Evolutionary conservation across 1,140 invertebrate genomes (phyloP).

Genomic region (Homalodisca vitripennis): DNA sequence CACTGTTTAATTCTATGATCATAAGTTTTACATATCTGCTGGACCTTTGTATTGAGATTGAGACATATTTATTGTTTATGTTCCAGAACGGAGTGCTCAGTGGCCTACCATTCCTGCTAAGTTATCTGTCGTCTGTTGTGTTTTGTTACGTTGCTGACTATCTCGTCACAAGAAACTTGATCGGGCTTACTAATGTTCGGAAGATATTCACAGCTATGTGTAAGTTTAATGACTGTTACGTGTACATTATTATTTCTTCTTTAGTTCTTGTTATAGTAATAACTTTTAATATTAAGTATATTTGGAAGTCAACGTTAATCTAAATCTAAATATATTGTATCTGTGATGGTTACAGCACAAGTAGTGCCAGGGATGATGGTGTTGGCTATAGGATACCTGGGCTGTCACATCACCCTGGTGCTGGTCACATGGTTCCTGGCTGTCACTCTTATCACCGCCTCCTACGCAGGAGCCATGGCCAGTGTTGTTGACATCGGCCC

Average conservation of each 20-base stretch:
- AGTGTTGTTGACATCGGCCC: conserved; percentile 72
- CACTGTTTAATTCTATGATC: too few relatives aligned
- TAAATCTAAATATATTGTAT: too few relatives aligned
- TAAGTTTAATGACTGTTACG: conserved; percentile 46
- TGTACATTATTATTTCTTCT: background rate
- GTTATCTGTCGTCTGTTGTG: conserved; percentile 66
- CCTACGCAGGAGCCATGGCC: conserved; percentile 74
- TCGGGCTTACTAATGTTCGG: conserved; percentile 62
- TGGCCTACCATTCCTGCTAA: conserved; percentile 66
- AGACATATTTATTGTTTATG: too few relatives aligned
- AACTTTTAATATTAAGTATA: too few relatives aligned
- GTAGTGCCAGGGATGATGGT: conserved; percentile 66
- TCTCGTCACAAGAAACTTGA: conserved; percentile 56
- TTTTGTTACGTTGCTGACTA: conserved; percentile 71
- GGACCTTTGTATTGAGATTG: too few relatives aligned
- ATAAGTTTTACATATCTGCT: too few relatives aligned
- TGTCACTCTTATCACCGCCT: conserved; percentile 68
- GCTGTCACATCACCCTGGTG: conserved; percentile 58
- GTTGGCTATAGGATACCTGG: conserved; percentile 63
- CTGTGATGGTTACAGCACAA: conserved; percentile 59
- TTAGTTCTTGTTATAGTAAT: background rate
- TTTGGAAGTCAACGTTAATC: too few relatives aligned
- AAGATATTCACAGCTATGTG: conserved; percentile 66
- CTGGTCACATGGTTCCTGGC: conserved; percentile 66
- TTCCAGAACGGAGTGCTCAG: conserved; percentile 62